Conservation (phyloP, 2,113 vertebrate genomes). For the Anseranas semipalmata region DNA sequence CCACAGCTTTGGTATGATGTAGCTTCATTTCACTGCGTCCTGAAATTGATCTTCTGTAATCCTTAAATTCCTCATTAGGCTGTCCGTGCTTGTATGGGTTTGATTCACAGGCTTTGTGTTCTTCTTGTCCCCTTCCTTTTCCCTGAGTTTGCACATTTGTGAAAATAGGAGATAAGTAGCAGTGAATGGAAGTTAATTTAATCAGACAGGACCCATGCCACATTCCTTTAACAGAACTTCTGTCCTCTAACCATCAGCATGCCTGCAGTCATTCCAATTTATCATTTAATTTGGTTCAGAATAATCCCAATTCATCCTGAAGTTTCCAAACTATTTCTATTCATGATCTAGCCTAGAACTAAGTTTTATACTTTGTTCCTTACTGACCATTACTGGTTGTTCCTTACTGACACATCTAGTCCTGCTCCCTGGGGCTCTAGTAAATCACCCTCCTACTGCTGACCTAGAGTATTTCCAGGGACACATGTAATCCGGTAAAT, state of each 20-base stretch:
- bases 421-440: background rate
- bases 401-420: background rate
- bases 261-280: background rate
- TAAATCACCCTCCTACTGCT: background rate
- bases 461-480: background rate
- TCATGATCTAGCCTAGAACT: background rate
- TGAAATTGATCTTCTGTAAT: conserved; percentile 50
- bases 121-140: background rate
- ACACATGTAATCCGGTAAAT: background rate
- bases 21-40: conserved; percentile 2
- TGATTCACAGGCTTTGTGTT: conserved; percentile 8
- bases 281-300: background rate
- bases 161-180: background rate
- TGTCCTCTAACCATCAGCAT: background rate
- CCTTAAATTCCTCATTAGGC: conserved; percentile 40
- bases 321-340: background rate
- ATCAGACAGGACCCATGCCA: background rate
- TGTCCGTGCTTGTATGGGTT: background rate
- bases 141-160: conserved; percentile 10
- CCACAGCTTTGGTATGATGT: background rate
- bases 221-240: background rate
- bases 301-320: background rate
- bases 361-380: background rate
- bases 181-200: background rate
- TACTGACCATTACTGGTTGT: background rate